Conservation (phyloP, 2,797 vertebrate species). For the Iguana delicatissima region DNA sequence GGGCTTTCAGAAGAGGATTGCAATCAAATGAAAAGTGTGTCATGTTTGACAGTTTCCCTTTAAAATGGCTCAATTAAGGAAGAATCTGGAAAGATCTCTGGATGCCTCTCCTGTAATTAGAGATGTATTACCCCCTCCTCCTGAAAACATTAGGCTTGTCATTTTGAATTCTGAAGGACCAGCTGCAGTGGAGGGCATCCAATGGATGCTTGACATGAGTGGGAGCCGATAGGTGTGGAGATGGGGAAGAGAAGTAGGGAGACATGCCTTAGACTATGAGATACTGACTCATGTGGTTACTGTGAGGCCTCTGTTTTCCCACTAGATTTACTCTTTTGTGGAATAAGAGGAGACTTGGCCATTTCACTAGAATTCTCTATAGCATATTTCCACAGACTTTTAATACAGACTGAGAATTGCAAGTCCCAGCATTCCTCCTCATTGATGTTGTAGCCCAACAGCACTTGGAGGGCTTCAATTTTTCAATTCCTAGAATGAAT, state of each 20-base stretch:
- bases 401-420: neutral
- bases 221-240: neutral
- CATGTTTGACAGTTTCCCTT: constrained; percentile 38
- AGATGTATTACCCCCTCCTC: neutral
- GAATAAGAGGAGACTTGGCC: neutral
- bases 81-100: constrained; percentile 46
- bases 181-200: constrained; percentile 31
- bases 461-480: too few relatives aligned
- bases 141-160: constrained; percentile 11
- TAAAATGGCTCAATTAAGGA: constrained; percentile 49
- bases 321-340: too few relatives aligned
- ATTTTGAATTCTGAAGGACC: constrained; percentile 30
- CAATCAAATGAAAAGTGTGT: constrained; percentile 34
- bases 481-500: too few relatives aligned
- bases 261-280: neutral
- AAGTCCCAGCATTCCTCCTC: neutral
- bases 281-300: neutral
- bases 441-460: neutral
- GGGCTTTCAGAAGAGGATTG: constrained; percentile 22
- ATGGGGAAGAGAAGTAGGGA: neutral
- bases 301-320: neutral
- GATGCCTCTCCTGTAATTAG: constrained; percentile 45
- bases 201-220: neutral
- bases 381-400: neutral
- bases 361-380: neutral